These are phyloP conservation scores for Crypturellus undulatus DNA, from an alignment of 2,113 vertebrate species.

Conservation along the genomic window DNA sequence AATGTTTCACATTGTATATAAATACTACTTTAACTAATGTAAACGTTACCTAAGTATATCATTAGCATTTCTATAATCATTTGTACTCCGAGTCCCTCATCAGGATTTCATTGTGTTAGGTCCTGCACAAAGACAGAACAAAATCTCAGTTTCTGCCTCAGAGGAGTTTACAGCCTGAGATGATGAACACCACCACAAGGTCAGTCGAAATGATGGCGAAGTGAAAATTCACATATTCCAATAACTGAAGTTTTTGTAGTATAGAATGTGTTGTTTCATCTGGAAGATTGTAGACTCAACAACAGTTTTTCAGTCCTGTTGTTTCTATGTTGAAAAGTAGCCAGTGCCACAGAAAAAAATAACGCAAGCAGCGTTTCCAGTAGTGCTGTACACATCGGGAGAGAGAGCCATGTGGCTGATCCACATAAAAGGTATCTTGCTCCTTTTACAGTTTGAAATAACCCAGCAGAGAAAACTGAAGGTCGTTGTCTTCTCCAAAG, in stretches of 20 bases:
- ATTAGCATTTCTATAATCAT: background rate
- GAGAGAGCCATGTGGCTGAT: background rate
- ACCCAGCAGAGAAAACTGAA: background rate
- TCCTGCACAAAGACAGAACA: background rate
- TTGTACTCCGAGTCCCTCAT: background rate
- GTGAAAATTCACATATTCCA: background rate
- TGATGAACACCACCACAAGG: background rate
- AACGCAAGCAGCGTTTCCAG: background rate
- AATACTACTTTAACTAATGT: background rate
- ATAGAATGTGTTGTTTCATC: background rate
- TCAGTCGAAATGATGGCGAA: background rate
- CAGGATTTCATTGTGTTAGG: background rate
- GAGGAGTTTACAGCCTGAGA: background rate
- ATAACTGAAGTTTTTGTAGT: background rate
- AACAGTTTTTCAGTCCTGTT: background rate
- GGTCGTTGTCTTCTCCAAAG: background rate
- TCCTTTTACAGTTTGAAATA: background rate
- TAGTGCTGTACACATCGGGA: background rate
- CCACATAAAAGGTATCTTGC: background rate
- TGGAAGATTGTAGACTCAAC: background rate
- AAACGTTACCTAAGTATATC: background rate
- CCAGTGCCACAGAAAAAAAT: background rate
- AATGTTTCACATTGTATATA: background rate
- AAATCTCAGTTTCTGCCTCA: background rate
- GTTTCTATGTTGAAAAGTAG: background rate